Evolutionary conservation across 2,113 vertebrate species (phyloP), one percentile per base, ranked within the genome.

Genomic region (Acrocephalus arundinaceus): DNA sequence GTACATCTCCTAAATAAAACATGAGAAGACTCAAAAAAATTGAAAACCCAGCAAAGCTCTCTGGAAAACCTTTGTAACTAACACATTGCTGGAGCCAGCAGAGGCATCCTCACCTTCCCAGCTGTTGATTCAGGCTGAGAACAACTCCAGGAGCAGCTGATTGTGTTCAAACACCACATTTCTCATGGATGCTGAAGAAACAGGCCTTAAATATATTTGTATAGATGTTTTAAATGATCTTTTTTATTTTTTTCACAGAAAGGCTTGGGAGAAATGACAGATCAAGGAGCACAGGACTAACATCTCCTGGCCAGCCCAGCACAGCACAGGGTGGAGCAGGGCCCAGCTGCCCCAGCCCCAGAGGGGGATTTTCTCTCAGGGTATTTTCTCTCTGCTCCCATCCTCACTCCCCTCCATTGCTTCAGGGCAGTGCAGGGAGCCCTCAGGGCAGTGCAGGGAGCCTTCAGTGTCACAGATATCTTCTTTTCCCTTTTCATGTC

Each of bases 1-100:
- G 55, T 30, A 70, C 4, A 13, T 52, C 41, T 68, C 52, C 61
- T 95, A 78, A 89, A 92, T 93, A 90, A 96, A 92, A 94, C 48
- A 84, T 63, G 66, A 9, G 27, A 81, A 55, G 70, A n/a, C 19
- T 59, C 3, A 35, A 21, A 66, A 72, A 72, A 35, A 21, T 8
- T 11, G 13, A 63, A 70, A 82, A 16, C 3, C 15, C 46, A 74
- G 80, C 59, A 89, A 43, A 85, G 85, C 78, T 79, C 22, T 68
- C 63, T 74, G 66, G 85, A 85, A 94, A 85, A 54, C n/a, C 77
- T 74, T 49, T 54, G 49, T 48, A 76, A 43, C 15, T 28, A 22
- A 57, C 39, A 48, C 8, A 0, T 7, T 54, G 59, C 68, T 66
- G 76, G 79, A 92, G 49, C 48, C 5, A 11, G 28, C 49, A 58